These are phyloP conservation scores for Papilio aristodemus DNA, from an alignment of 1,140 invertebrate species.

Conservation along the genomic window DNA sequence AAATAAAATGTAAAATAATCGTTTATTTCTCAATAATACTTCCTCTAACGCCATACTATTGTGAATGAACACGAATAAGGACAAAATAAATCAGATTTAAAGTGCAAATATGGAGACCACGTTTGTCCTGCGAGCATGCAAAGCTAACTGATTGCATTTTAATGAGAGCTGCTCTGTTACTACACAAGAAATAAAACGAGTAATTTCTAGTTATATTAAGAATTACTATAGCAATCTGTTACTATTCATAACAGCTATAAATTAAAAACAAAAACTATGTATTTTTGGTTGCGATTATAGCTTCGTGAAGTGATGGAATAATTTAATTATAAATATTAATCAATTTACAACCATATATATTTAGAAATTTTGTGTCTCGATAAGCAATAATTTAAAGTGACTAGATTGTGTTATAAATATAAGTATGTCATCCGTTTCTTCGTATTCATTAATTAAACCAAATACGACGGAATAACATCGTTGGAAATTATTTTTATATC, in stretches of 20 bases:
- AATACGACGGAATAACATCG: too few relatives aligned
- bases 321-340: constrained; percentile 8
- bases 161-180: constrained; percentile 30
- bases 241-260: neutral
- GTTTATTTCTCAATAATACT: neutral
- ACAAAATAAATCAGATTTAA: constrained; percentile 26
- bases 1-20: neutral
- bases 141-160: constrained; percentile 34
- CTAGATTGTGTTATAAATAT: too few relatives aligned
- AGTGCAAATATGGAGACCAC: constrained; percentile 8
- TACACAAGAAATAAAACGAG: constrained; percentile 13
- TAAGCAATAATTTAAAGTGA: too few relatives aligned
- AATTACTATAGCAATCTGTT: constrained; percentile 22
- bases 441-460: too few relatives aligned
- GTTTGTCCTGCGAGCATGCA: constrained; percentile 23
- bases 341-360: too few relatives aligned
- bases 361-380: too few relatives aligned
- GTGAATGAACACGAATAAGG: constrained; percentile 14
- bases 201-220: constrained; percentile 3
- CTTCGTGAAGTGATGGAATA: neutral
- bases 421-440: too few relatives aligned
- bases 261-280: neutral
- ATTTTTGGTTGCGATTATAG: constrained; percentile 16
- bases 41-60: neutral
- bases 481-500: too few relatives aligned